Evolutionary conservation across 2,113 vertebrate genomes (phyloP).

Genomic region (Mustela nigripes): DNA sequence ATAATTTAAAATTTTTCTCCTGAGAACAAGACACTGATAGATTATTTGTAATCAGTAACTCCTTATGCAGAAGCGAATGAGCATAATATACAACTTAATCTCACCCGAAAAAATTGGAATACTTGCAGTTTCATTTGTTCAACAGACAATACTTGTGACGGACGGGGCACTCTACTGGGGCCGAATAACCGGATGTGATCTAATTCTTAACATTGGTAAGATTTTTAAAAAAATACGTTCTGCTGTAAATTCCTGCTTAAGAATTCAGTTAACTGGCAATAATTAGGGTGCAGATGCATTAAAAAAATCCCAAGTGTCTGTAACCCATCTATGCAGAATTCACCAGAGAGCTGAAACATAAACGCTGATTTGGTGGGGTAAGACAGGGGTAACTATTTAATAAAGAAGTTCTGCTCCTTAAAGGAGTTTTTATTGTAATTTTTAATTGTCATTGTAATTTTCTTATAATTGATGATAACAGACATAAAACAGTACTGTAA

Average conservation of each 20-base stretch:
- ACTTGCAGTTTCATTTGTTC: neutral
- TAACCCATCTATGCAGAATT: neutral
- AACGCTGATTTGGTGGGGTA: neutral
- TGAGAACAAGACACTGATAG: neutral
- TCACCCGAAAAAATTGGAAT: neutral
- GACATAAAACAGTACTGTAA: neutral
- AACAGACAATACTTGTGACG: neutral
- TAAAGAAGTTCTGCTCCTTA: neutral
- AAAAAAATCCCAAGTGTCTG: neutral
- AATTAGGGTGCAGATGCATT: neutral
- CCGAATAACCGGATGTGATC: neutral
- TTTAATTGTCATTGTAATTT: neutral
- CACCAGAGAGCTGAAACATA: neutral
- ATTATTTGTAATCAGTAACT: neutral
- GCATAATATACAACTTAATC: neutral
- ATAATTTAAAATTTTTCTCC: neutral
- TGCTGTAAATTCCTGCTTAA: neutral
- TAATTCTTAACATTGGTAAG: neutral
- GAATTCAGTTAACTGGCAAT: neutral
- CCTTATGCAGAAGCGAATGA: neutral
- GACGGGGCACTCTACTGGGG: neutral
- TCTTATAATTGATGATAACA: neutral
- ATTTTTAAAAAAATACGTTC: constrained; percentile 8
- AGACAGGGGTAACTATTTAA: neutral
- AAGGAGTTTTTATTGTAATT: neutral